A percentile compares a stretch with the other conserved stretches of the same genome.
Evolutionary conservation across 2,797 vertebrate genomes (phyloP).

Genomic region (Eulemur mongoz): DNA sequence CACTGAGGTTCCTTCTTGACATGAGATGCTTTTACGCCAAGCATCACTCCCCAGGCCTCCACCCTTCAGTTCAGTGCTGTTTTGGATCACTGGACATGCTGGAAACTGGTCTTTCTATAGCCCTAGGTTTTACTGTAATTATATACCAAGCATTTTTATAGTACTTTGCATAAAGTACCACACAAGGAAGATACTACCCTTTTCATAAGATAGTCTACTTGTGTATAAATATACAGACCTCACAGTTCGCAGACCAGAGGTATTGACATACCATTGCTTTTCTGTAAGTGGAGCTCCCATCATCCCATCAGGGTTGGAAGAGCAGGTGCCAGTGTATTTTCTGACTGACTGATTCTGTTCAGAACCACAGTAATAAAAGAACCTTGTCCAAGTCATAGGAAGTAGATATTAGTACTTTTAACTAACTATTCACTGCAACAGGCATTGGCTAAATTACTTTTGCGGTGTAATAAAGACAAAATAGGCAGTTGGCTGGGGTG

Average conservation of each 20-base stretch:
- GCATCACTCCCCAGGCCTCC: accelerated
- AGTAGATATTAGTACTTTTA: neutral
- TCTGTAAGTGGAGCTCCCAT: neutral
- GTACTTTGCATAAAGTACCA: neutral
- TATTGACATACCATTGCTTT: neutral
- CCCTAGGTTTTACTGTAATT: neutral
- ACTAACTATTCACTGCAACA: neutral
- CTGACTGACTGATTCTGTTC: neutral
- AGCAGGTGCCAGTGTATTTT: neutral
- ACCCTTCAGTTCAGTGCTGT: neutral
- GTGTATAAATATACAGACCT: neutral
- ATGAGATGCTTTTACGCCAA: neutral
- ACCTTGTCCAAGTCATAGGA: neutral
- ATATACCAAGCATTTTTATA: neutral
- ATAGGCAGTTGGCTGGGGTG: neutral
- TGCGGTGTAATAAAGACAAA: neutral
- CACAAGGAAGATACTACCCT: neutral
- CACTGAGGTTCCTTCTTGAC: neutral
- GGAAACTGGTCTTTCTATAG: neutral
- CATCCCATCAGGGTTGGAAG: neutral
- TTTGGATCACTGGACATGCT: neutral
- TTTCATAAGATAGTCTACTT: neutral
- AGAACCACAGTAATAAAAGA: neutral
- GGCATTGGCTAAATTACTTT: neutral
- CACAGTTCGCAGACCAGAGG: neutral